phyloP scores from a whole-genome alignment of 2,797 vertebrate genomes.

The Cynopterus sphinx region DNA sequence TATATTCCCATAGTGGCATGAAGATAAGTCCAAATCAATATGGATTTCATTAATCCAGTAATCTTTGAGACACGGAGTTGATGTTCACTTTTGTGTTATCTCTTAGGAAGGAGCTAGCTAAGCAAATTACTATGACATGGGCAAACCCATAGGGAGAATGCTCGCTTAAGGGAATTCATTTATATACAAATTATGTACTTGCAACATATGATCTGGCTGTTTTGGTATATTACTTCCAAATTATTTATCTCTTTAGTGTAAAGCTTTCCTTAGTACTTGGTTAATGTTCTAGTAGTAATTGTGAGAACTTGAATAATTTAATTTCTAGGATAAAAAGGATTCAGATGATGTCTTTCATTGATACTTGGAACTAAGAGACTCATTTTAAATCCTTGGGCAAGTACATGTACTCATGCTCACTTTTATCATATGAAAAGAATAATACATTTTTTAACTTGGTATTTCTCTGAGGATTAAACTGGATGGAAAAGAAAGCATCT shows the following conservation, averaged over 20 bases:
- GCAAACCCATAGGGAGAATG: neutral
- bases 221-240: conserved; percentile 36
- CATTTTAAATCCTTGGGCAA: conserved; percentile 29
- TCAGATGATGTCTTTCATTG: neutral
- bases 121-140: neutral
- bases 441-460: neutral
- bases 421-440: conserved; percentile 12
- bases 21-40: conserved; percentile 32
- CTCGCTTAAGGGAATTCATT: neutral
- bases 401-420: neutral
- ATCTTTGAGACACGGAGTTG: neutral
- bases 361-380: neutral
- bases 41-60: conserved; percentile 17
- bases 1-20: neutral
- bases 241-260: conserved; percentile 1
- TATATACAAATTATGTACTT: neutral
- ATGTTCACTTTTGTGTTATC: neutral
- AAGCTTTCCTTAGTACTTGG: neutral
- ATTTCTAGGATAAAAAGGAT: neutral
- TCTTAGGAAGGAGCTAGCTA: neutral
- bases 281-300: neutral
- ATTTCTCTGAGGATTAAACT: neutral
- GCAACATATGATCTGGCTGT: neutral
- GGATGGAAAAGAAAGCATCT: neutral
- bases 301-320: neutral